These are phyloP conservation scores for Sesamia nonagrioides DNA, from an alignment of 1,140 invertebrate species.

Conservation along the genomic window DNA sequence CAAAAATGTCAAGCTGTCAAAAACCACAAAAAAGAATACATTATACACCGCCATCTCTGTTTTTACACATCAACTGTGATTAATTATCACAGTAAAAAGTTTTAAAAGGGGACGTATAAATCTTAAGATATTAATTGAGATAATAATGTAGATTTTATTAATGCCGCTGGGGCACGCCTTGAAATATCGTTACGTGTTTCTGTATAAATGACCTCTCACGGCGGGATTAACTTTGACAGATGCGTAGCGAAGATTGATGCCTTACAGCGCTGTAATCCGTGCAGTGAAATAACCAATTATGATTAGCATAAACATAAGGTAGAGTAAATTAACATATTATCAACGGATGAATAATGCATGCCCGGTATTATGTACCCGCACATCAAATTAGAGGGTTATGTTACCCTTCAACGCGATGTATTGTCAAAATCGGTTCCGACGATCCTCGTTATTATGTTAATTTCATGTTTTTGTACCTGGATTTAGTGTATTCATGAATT, in stretches of 20 bases:
- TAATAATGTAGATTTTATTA: conserved; percentile 65
- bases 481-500: conserved; percentile 54
- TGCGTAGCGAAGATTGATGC: conserved; percentile 70
- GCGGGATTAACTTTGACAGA: conserved; percentile 68
- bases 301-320: conserved; percentile 86
- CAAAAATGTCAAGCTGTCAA: conserved; percentile 28
- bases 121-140: conserved; percentile 63
- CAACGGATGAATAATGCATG: conserved; percentile 81
- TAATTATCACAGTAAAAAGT: conserved; percentile 60
- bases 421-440: conserved; percentile 54
- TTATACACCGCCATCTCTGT: conserved; percentile 27
- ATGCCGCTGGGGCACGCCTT: conserved; percentile 47
- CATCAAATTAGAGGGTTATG: conserved; percentile 73
- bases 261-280: conserved; percentile 67
- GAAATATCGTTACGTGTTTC: conserved; percentile 46
- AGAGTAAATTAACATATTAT: conserved; percentile 83
- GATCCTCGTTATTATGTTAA: conserved; percentile 70
- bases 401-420: conserved; percentile 58
- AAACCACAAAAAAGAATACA: conserved; percentile 30
- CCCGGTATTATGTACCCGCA: conserved; percentile 67
- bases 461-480: conserved; percentile 63
- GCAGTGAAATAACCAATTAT: conserved; percentile 85
- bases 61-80: conserved; percentile 57
- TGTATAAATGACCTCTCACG: conserved; percentile 54
- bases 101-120: conserved; percentile 61